Evolutionary conservation across 2,113 vertebrate genomes (phyloP).

Genomic region (Lonchura striata): DNA sequence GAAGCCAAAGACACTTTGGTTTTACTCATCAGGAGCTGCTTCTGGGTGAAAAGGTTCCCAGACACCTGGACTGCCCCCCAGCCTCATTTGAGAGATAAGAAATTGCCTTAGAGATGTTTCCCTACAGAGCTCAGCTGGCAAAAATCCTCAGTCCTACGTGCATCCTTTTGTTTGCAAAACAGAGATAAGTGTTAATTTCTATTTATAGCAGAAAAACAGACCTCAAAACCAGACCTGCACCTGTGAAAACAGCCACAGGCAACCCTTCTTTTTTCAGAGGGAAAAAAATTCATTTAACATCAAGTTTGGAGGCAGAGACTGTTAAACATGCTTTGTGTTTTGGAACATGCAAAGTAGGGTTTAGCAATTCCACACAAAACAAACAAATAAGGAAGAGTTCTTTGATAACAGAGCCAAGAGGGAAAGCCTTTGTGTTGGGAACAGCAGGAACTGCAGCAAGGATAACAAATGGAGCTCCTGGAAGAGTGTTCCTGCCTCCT

Average conservation of each 20-base stretch:
- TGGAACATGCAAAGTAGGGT: not conserved
- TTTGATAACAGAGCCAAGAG: not conserved
- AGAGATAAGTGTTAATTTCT: not conserved
- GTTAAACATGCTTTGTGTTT: not conserved
- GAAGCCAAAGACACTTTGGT: not conserved
- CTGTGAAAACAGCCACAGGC: not conserved
- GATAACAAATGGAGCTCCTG: not conserved
- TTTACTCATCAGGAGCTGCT: not conserved
- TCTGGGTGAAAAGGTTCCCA: not conserved
- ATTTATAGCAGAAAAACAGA: not conserved
- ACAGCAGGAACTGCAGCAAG: not conserved
- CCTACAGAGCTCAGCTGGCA: not conserved
- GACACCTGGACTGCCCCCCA: not conserved
- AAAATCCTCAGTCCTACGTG: not conserved
- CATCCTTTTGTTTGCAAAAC: not conserved
- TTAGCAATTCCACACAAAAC: not conserved
- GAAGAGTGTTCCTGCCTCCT: not conserved
- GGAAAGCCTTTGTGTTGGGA: not conserved
- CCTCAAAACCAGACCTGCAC: not conserved
- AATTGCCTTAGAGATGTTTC: not conserved
- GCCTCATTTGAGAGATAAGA: fast-evolving
- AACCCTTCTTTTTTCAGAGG: not conserved
- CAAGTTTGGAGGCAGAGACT: not conserved
- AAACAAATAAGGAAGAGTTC: not conserved
- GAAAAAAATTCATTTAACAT: not conserved